Evolutionary conservation across 2,888 invertebrate genomes (phyloP).

Genomic region (Hypolimnas misippus): DNA sequence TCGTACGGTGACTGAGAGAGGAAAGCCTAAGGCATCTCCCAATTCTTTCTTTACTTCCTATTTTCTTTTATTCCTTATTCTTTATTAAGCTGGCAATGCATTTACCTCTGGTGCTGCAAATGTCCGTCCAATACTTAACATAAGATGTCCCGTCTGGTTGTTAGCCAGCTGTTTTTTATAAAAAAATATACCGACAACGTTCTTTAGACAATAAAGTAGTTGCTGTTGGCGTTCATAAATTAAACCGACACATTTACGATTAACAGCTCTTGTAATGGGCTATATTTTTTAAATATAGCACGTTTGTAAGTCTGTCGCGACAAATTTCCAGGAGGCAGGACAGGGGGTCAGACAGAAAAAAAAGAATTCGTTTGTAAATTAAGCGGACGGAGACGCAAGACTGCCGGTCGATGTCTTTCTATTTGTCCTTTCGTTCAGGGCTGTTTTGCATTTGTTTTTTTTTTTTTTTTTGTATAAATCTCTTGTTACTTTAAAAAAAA

Average conservation of each 20-base stretch:
- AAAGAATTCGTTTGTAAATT: constrained; percentile 62
- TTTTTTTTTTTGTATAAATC: constrained; percentile 13
- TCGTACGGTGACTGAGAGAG: no score
- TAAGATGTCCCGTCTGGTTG: no score
- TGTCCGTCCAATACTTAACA: no score
- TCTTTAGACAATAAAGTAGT: not conserved
- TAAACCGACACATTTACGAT: constrained; percentile 31
- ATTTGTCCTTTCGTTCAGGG: constrained; percentile 53
- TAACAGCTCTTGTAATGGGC: constrained; percentile 47
- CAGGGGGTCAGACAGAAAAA: constrained; percentile 68
- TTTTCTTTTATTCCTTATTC: no score
- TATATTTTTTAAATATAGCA: constrained; percentile 65
- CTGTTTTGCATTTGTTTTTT: constrained; percentile 46
- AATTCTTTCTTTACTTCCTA: no score
- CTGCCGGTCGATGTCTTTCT: constrained; percentile 44
- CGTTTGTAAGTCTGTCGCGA: constrained; percentile 57
- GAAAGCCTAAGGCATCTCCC: no score
- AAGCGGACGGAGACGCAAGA: constrained; percentile 51
- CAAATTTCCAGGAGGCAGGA: constrained; percentile 70
- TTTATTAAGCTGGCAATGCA: no score
- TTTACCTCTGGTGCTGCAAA: no score
- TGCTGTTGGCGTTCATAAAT: constrained; percentile 27
- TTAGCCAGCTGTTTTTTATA: no score
- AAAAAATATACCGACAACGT: not conserved
- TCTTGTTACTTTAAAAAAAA: not conserved